Conservation (phyloP, 2,113 vertebrate genomes). For the Setophaga coronata region DNA sequence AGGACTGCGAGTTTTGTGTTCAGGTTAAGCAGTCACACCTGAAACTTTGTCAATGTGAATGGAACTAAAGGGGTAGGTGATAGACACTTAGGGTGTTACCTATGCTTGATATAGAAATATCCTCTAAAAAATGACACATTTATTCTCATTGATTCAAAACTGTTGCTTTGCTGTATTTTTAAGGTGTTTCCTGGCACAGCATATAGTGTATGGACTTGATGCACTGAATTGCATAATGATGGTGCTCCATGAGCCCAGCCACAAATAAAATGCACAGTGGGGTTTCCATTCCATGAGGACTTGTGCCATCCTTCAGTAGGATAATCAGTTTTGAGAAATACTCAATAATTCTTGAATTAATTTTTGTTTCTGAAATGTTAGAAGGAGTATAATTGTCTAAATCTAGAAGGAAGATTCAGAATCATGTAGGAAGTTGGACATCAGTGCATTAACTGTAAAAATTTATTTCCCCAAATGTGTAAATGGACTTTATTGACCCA, state of each 20-base stretch:
- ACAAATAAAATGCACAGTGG: background rate
- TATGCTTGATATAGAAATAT: background rate
- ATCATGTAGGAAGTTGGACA: background rate
- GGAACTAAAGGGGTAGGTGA: background rate
- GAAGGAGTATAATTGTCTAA: background rate
- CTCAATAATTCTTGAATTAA: background rate
- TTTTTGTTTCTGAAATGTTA: background rate
- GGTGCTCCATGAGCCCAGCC: background rate
- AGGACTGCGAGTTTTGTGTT: background rate
- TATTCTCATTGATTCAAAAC: background rate
- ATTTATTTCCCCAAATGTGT: background rate
- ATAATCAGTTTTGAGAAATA: background rate
- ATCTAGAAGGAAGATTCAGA: background rate
- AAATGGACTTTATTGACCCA: background rate
- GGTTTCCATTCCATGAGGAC: background rate
- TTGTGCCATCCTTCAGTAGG: background rate
- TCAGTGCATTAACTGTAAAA: background rate
- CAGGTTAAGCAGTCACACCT: background rate
- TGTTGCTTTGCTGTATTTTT: background rate
- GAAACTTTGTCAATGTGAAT: background rate
- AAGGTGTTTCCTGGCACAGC: background rate
- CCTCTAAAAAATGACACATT: background rate
- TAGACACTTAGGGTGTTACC: rapidly evolving
- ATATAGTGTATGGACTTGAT: background rate
- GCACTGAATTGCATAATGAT: background rate